Evolutionary conservation across 2,888 invertebrate genomes (phyloP).

Genomic region (Hirtodrosophila confusa): DNA sequence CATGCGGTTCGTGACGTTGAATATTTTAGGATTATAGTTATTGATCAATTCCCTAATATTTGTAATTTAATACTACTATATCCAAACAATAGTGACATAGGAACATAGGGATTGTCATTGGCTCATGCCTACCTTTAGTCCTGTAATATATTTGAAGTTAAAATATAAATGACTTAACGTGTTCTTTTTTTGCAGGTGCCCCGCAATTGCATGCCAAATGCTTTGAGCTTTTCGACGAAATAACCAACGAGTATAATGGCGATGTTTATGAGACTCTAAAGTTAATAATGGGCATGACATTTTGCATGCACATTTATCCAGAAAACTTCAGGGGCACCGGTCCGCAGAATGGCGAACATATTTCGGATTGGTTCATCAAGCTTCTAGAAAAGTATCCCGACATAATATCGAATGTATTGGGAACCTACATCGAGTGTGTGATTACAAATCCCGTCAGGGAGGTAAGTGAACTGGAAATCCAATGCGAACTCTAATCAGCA

Average conservation of each 20-base stretch:
- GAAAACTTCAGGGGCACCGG: slow-evolving; percentile 61
- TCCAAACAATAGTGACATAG: too few species aligned
- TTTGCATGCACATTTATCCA: slow-evolving; percentile 78
- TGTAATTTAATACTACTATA: too few species aligned
- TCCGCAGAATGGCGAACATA: slow-evolving; percentile 77
- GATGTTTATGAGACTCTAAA: slow-evolving; percentile 81
- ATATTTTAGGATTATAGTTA: too few species aligned
- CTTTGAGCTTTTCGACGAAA: slow-evolving; percentile 82
- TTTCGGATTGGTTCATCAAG: slow-evolving; percentile 83
- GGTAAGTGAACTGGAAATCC: slow-evolving; percentile 38
- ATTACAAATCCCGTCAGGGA: slow-evolving; percentile 80
- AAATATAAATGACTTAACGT: background rate
- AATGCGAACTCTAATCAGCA: background rate
- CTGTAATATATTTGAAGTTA: background rate
- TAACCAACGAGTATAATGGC: slow-evolving; percentile 82
- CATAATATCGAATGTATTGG: slow-evolving; percentile 74
- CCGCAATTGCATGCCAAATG: slow-evolving; percentile 79
- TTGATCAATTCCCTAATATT: too few species aligned
- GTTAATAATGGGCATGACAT: slow-evolving; percentile 81
- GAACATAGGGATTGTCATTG: too few species aligned
- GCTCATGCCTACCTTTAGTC: too few species aligned
- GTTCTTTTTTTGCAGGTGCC: slow-evolving; percentile 66
- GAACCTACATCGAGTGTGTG: slow-evolving; percentile 79
- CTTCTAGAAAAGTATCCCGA: slow-evolving; percentile 81
- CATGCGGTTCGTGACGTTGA: too few species aligned